Conservation (phyloP, 2,888 invertebrate genomes). For the Lepidocyrtinus sp. region DNA sequence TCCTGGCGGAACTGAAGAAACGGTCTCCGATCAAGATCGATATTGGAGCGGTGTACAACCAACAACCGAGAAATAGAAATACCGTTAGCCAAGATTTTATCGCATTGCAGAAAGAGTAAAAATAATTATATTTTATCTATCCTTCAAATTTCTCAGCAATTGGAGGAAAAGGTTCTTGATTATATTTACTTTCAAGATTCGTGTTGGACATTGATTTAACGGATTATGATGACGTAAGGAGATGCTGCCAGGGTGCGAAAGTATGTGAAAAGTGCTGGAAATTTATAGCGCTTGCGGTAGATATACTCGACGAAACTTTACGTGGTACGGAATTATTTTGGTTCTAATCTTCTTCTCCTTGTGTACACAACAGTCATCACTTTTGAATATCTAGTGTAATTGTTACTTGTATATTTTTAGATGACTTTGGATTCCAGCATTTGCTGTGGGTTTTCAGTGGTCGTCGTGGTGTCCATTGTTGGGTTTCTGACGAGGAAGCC, state of each 20-base stretch:
- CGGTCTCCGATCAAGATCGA: slow-evolving; percentile 94
- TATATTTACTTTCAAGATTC: no score
- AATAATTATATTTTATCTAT: no score
- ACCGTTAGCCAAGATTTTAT: slow-evolving; percentile 75
- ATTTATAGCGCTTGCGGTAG: slow-evolving; percentile 93
- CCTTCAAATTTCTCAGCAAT: no score
- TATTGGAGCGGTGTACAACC: slow-evolving; percentile 90
- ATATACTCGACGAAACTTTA: slow-evolving; percentile 89
- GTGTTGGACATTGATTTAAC: slow-evolving; percentile 99
- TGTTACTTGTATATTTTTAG: slow-evolving; percentile 75
- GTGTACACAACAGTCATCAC: no score
- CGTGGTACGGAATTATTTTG: slow-evolving; percentile 76
- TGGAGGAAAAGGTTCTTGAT: no score
- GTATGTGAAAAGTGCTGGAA: slow-evolving; percentile 98
- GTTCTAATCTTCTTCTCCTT: no score
- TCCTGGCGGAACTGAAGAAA: slow-evolving; percentile 85
- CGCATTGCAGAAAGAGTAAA: slow-evolving; percentile 83
- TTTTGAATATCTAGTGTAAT: no score
- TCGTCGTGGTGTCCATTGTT: slow-evolving; percentile 97
- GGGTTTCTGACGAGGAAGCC: slow-evolving; percentile 94
- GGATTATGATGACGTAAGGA: slow-evolving; percentile 97
- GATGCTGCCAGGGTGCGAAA: slow-evolving; percentile 90
- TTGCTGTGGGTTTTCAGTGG: slow-evolving; percentile 99
- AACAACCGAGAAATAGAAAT: slow-evolving; percentile 76
- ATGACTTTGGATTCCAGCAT: slow-evolving; percentile 96